These are phyloP conservation scores for Anthophora plumipes DNA, from an alignment of 2,888 invertebrate genomes.

Conservation along the genomic window DNA sequence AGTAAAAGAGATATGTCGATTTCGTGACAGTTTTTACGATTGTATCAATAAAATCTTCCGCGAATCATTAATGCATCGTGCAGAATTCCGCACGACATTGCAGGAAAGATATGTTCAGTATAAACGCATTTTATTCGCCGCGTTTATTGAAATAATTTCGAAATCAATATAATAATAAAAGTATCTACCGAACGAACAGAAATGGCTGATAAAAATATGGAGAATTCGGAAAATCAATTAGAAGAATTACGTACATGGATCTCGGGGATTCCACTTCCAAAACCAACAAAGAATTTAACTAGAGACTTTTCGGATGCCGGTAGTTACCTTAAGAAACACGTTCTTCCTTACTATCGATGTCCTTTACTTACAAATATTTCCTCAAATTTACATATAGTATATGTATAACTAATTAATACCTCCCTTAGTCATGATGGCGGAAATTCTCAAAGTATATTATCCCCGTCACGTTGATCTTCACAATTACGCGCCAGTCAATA, in stretches of 20 bases:
- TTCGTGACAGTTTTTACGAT: conserved; percentile 9
- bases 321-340: conserved; percentile 74
- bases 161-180: not conserved
- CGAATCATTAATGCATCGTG: conserved; percentile 15
- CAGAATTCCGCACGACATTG: not conserved
- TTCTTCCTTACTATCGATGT: not conserved
- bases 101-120: conserved; percentile 34
- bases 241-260: conserved; percentile 85
- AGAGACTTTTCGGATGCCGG: conserved; percentile 91
- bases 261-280: conserved; percentile 85
- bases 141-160: not conserved
- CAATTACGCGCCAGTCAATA: conserved; percentile 90
- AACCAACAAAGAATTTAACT: conserved; percentile 88
- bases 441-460: conserved; percentile 88
- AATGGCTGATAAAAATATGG: conserved; percentile 37
- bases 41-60: conserved; percentile 8
- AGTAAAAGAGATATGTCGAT: conserved; percentile 49
- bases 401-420: not conserved
- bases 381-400: not conserved
- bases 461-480: conserved; percentile 90
- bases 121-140: not conserved
- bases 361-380: not conserved
- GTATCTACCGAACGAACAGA: not conserved
- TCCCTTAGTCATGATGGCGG: conserved; percentile 88
- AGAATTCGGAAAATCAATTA: conserved; percentile 55